A percentile compares a stretch with the other conserved stretches of the same genome.
Conservation (phyloP, 2,888 invertebrate genomes). For the Cheilosia scutellata region DNA sequence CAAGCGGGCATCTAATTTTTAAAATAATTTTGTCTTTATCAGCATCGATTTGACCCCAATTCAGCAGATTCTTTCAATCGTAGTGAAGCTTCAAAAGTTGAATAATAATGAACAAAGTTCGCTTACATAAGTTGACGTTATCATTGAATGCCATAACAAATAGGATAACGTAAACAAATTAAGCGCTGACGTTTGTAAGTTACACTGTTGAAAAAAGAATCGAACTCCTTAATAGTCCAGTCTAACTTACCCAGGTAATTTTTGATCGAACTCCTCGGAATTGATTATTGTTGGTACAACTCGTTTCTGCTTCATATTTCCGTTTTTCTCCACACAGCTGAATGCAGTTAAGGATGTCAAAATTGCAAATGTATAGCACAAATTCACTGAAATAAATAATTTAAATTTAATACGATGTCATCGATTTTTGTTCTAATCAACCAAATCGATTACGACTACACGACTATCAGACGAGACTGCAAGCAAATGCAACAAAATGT, state of each 20-base stretch:
- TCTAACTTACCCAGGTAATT: conserved; percentile 81
- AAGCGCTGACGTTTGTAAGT: background rate
- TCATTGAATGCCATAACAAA: background rate
- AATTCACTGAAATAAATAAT: conserved; percentile 52
- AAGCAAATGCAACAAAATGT: conserved; percentile 62
- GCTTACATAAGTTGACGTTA: conserved; percentile 14
- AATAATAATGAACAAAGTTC: background rate
- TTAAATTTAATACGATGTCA: conserved; percentile 12
- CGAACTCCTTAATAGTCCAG: background rate
- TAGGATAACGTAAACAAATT: conserved; percentile 15
- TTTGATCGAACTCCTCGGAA: conserved; percentile 80
- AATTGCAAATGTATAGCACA: conserved; percentile 20
- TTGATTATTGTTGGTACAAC: conserved; percentile 79
- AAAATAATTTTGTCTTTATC: no score
- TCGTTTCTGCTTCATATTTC: conserved; percentile 80
- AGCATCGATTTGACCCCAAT: no score
- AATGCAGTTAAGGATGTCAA: conserved; percentile 41
- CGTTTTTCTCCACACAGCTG: conserved; percentile 16
- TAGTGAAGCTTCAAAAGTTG: background rate
- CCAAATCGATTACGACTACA: conserved; percentile 46
- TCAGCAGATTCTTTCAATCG: no score
- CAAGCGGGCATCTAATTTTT: no score
- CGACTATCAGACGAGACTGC: conserved; percentile 44
- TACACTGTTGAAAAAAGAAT: background rate
- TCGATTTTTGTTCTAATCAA: conserved; percentile 52